phyloP scores from a whole-genome alignment of 2,888 invertebrate species.

The Pachymerium ferrugineum region DNA sequence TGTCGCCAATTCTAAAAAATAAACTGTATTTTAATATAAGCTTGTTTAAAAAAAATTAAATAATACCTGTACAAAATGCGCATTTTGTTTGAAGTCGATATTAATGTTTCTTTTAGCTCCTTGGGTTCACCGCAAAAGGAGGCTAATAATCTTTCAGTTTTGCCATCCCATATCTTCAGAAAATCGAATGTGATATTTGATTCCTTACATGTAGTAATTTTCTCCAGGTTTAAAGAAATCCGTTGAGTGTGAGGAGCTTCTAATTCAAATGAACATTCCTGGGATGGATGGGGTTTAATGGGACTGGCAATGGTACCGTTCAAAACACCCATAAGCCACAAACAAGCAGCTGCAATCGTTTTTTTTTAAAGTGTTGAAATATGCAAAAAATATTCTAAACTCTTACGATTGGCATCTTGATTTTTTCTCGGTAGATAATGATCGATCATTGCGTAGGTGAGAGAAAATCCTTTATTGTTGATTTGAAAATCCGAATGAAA shows the following conservation, averaged over 20 bases:
- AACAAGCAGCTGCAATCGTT: slow-evolving; percentile 35
- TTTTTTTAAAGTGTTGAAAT: not conserved
- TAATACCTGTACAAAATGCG: no score
- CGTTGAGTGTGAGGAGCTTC: slow-evolving; percentile 37
- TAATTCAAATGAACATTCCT: slow-evolving; percentile 38
- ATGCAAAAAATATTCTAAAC: no score
- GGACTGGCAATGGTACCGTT: slow-evolving; percentile 40
- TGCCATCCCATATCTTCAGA: slow-evolving; percentile 37
- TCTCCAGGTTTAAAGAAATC: slow-evolving; percentile 38
- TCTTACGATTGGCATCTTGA: slow-evolving; percentile 29
- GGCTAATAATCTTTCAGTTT: slow-evolving; percentile 35
- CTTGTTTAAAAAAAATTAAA: no score
- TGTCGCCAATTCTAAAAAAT: no score
- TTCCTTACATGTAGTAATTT: slow-evolving; percentile 37
- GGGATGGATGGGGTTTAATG: slow-evolving; percentile 37
- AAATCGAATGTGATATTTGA: slow-evolving; percentile 38
- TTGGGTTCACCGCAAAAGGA: slow-evolving; percentile 35
- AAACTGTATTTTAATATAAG: no score
- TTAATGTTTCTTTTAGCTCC: slow-evolving; percentile 34
- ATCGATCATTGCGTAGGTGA: slow-evolving; percentile 32
- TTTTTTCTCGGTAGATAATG: not conserved
- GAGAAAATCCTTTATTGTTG: slow-evolving; percentile 38
- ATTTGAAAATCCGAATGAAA: slow-evolving; percentile 40
- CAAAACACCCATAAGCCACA: slow-evolving; percentile 37
- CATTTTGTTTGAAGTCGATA: slow-evolving; percentile 36